Evolutionary conservation across 23 tunicate genomes (phyloP), one percentile per base, ranked within the genome.

Genomic region (Clavelina lepadiformis): DNA sequence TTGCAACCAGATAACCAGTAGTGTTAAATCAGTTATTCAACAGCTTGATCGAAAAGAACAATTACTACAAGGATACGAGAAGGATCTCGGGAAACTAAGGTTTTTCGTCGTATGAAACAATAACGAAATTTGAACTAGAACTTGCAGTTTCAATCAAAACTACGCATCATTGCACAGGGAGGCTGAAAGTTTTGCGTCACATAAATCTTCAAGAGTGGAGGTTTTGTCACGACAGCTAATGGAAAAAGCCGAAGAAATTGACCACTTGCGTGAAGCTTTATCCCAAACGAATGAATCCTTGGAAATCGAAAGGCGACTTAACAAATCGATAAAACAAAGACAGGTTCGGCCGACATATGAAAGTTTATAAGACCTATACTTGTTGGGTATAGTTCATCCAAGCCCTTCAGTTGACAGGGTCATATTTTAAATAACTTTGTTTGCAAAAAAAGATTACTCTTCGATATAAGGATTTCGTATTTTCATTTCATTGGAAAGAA

Each of bases 31-130:
- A 22, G 36, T 81, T 56, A 29, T 74, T 50, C 82, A 77, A 32
- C 71, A 81, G 33, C 64, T 86, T 69, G 95, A 86, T 56, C 44
- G 95, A n/a, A 86, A 86, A 67, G 95, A 86, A 31, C 82, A 86
- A n/a, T 44, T 86, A 51, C 35, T 86, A 52, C 95, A 86, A 72
- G 82, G 82, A 0, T 86, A 86, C 30, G 95, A 86, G 63, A 86
- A 78, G 51, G 95, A 86, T 66, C 70, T 86, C 11, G 61, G 56
- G 3, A 86, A 77, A 47, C 44, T 86, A 47, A 54, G 93, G 81
- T 82, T 11, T 18, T 13, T 54, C 15, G 49, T 11, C 11, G 15
- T 41, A 11, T 15, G 49, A 11, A 15, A 11, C 49, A 41, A 41
- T 11, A 41, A 11, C 49, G 15, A 11, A 15, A 11, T 41, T 41